These are phyloP conservation scores for Anaspis maculata DNA, from an alignment of 2,888 invertebrate genomes.

Conservation along the genomic window DNA sequence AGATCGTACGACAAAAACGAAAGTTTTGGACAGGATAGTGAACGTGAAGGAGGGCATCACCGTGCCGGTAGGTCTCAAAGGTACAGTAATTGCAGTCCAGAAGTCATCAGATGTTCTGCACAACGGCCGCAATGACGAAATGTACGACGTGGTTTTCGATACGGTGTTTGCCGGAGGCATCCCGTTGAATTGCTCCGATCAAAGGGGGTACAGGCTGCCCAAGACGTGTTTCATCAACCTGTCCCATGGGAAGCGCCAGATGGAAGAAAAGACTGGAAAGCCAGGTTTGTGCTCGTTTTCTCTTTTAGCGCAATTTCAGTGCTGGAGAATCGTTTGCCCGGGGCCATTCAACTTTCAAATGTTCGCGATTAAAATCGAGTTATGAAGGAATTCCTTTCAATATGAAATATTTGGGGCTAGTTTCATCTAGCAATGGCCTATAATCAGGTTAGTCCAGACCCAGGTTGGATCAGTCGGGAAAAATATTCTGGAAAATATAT, in stretches of 20 bases:
- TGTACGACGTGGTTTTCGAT: constrained; percentile 79
- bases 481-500: too few species aligned
- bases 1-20: constrained; percentile 57
- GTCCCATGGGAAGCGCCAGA: constrained; percentile 46
- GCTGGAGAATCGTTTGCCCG: too few species aligned
- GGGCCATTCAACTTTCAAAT: too few species aligned
- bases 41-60: constrained; percentile 64
- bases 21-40: constrained; percentile 78
- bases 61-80: constrained; percentile 74
- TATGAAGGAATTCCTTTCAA: too few species aligned
- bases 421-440: too few species aligned
- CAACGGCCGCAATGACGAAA: constrained; percentile 43
- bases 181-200: constrained; percentile 42
- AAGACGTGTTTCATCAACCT: constrained; percentile 52
- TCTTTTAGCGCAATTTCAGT: too few species aligned
- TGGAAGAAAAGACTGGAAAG: constrained; percentile 34
- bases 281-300: constrained; percentile 15
- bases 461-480: too few species aligned
- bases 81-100: constrained; percentile 72
- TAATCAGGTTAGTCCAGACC: too few species aligned
- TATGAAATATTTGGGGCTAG: too few species aligned
- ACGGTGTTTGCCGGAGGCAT: constrained; percentile 61
- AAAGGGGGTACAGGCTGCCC: constrained; percentile 47
- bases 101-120: constrained; percentile 26
- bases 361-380: too few species aligned